These are phyloP conservation scores for Cataglyphis cursor DNA, from an alignment of 2,888 invertebrate species.

Conservation along the genomic window DNA sequence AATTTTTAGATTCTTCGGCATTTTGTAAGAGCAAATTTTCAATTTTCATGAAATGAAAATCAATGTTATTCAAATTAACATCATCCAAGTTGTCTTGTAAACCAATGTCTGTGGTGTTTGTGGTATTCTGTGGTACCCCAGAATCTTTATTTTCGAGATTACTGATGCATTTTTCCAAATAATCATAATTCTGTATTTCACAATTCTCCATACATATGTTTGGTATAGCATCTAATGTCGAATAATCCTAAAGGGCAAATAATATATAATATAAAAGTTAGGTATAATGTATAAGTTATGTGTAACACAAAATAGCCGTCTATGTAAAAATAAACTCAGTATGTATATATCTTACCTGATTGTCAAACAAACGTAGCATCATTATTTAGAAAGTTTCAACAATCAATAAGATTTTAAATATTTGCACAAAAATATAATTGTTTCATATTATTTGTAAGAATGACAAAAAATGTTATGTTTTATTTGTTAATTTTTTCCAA, in stretches of 20 bases:
- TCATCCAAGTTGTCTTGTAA: slow-evolving; percentile 63
- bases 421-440: background rate
- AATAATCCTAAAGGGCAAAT: slow-evolving; percentile 59
- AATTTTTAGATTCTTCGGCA: slow-evolving; percentile 18
- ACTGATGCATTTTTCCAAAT: slow-evolving; percentile 72
- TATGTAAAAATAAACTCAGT: slow-evolving; percentile 4
- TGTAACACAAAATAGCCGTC: background rate
- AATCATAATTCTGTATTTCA: slow-evolving; percentile 64
- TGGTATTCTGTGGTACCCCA: slow-evolving; percentile 61
- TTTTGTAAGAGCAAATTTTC: slow-evolving; percentile 62
- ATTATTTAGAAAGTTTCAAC: slow-evolving; percentile 48
- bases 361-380: slow-evolving; percentile 56
- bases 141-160: slow-evolving; percentile 74
- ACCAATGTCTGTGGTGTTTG: slow-evolving; percentile 60
- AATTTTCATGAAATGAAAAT: slow-evolving; percentile 72
- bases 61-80: slow-evolving; percentile 63
- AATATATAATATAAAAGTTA: background rate
- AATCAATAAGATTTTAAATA: slow-evolving; percentile 44
- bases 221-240: slow-evolving; percentile 60
- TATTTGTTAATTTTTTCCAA: background rate
- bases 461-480: slow-evolving; percentile 13
- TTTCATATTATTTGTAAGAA: background rate
- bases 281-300: background rate
- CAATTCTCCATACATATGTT: slow-evolving; percentile 62
- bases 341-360: slow-evolving; percentile 57